A percentile compares a stretch with the other conserved stretches of the same genome.
Evolutionary conservation across 2,888 invertebrate species (phyloP).

Genomic region (Nephrotoma flavescens): DNA sequence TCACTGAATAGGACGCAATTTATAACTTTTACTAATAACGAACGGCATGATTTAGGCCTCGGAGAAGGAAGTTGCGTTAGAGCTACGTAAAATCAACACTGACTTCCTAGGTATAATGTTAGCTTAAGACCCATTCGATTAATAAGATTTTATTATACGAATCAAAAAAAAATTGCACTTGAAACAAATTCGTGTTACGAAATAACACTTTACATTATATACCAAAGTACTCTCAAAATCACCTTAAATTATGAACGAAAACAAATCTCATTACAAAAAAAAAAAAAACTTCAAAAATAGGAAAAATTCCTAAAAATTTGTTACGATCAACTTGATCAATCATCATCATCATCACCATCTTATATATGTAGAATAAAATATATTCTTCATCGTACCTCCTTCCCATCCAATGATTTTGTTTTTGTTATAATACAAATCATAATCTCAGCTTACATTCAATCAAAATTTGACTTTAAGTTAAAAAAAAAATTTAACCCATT

Average conservation of each 20-base stretch:
- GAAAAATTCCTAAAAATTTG: not conserved
- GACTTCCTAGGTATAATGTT: too few relatives aligned
- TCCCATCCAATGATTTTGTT: not conserved
- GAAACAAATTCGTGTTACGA: not conserved
- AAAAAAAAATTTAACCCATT: not conserved
- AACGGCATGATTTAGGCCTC: too few relatives aligned
- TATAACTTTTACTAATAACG: too few relatives aligned
- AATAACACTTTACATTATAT: not conserved
- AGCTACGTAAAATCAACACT: too few relatives aligned
- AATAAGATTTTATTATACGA: too few relatives aligned
- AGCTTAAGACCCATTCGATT: too few relatives aligned
- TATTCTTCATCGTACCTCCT: not conserved
- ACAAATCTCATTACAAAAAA: not conserved
- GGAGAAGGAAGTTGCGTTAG: too few relatives aligned
- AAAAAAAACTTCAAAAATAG: not conserved
- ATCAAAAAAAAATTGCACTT: not conserved
- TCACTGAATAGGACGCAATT: too few relatives aligned
- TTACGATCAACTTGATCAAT: not conserved
- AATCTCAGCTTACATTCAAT: not conserved
- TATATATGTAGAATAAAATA: not conserved
- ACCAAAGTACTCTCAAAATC: not conserved
- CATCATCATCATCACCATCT: not conserved
- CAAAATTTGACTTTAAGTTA: not conserved
- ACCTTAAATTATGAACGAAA: not conserved
- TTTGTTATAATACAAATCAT: not conserved